Evolutionary conservation across 2,113 vertebrate genomes (phyloP), one percentile per base, ranked within the genome.

Genomic region (Corythornis vintsioides): DNA sequence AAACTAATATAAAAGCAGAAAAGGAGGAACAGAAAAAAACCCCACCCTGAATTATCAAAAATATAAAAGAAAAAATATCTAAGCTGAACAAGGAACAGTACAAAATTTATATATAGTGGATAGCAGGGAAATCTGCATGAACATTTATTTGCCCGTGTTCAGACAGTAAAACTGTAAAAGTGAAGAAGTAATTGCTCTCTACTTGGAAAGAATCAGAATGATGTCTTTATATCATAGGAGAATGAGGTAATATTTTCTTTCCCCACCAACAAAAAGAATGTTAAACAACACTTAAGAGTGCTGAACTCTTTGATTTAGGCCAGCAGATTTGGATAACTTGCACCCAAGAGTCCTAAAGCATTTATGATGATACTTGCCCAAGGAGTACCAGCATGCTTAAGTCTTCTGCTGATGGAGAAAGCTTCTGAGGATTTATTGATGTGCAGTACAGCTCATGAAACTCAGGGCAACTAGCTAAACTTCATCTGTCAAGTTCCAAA

Each of bases 221-320:
- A 76, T 76, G 48, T 25, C 57, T 84, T 91, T 67, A 52, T 86
- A 79, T 76, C 50, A 85, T 6, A 93, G 33, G 42, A 88, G 52
- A 93, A 92, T 95, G 90, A 94, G 45, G 33, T 65, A 88, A 70
- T 65, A 52, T 50, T 86, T 93, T 53, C 83, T 93, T 56, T 93
- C 79, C 63, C 28, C 21, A 67, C 24, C 55, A 78, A 79, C 29
- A 91, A 42, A 42, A 86, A 79, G 22, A 88, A 94, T 12, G 13
- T 70, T 70, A 60, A 89, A 61, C 43, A 92, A 84, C 20, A 70
- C 73, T 77, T 50, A 63, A 35, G 14, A 76, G 13, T 7, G n/a
- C 55, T 90, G 28, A 91, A 83, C 24, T 61, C 14, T 45, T 48
- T 71, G 77, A 84, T 48, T 78, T 82, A 70, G 85, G 92, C 79